phyloP scores from a whole-genome alignment of 2,888 invertebrate genomes.

The Hydrotaea cyrtoneurina region DNA sequence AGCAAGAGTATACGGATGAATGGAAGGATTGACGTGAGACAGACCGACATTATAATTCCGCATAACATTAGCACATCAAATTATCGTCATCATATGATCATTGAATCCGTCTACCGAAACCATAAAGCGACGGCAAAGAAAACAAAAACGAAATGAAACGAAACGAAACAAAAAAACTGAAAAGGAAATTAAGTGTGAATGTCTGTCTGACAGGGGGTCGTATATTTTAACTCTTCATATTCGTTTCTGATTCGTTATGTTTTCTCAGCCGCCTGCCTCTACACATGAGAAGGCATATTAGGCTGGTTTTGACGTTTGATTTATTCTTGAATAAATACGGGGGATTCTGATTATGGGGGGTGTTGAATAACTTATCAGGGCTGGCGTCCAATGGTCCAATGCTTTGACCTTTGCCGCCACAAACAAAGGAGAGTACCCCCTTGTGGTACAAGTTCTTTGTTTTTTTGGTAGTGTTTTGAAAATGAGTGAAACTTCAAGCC shows the following conservation, averaged over 20 bases:
- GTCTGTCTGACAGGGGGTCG: conserved; percentile 66
- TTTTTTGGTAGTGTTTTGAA: too few relatives aligned
- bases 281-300: not conserved
- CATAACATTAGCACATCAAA: conserved; percentile 68
- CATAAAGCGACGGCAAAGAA: not conserved
- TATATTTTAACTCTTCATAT: conserved; percentile 60
- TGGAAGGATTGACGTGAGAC: conserved; percentile 28
- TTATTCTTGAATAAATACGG: not conserved
- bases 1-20: not conserved
- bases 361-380: not conserved
- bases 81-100: conserved; percentile 63
- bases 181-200: conserved; percentile 66
- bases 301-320: not conserved
- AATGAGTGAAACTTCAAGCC: too few relatives aligned
- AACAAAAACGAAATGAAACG: conserved; percentile 16
- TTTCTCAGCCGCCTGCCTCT: not conserved
- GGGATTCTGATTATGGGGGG: not conserved
- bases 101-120: conserved; percentile 52
- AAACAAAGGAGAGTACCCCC: too few relatives aligned
- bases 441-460: too few relatives aligned
- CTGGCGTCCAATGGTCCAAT: too few relatives aligned
- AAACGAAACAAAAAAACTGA: conserved; percentile 19
- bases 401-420: too few relatives aligned
- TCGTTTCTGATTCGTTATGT: conserved; percentile 10
- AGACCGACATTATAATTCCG: conserved; percentile 64